Evolutionary conservation across 2,888 invertebrate genomes (phyloP).

Genomic region (Habroteleia sp.): DNA sequence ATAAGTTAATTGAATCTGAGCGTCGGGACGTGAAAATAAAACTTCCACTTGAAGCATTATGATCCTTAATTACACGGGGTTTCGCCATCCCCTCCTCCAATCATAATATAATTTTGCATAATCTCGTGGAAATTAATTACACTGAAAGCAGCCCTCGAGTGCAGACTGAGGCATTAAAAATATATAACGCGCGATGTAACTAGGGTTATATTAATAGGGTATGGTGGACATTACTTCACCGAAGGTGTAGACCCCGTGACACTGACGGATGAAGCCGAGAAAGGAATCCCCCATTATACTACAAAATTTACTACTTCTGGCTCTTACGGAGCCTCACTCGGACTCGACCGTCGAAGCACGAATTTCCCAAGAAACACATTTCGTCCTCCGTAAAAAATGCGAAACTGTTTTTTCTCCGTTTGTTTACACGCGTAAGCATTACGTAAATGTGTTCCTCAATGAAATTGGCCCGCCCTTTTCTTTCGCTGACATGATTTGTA

Average conservation of each 20-base stretch:
- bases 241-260: constrained; percentile 71
- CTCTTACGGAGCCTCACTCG: constrained; percentile 55
- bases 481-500: constrained; percentile 53
- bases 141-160: constrained; percentile 36
- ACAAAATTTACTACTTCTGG: constrained; percentile 75
- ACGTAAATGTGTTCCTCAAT: constrained; percentile 23
- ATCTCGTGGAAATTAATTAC: constrained; percentile 55
- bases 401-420: constrained; percentile 7
- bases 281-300: constrained; percentile 75
- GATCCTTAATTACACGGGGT: constrained; percentile 39
- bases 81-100: constrained; percentile 30
- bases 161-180: constrained; percentile 57
- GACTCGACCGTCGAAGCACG: constrained; percentile 69
- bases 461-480: constrained; percentile 44
- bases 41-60: constrained; percentile 16
- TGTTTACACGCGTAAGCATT: constrained; percentile 15
- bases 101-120: constrained; percentile 52
- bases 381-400: constrained; percentile 65
- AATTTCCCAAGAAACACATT: no score
- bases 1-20: constrained; percentile 31
- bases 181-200: constrained; percentile 66
- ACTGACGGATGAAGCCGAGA: constrained; percentile 77
- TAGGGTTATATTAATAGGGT: constrained; percentile 69
- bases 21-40: constrained; percentile 19
- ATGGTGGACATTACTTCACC: constrained; percentile 66